Conservation (phyloP, 2,797 vertebrate species). For the Sternotherus odoratus region DNA sequence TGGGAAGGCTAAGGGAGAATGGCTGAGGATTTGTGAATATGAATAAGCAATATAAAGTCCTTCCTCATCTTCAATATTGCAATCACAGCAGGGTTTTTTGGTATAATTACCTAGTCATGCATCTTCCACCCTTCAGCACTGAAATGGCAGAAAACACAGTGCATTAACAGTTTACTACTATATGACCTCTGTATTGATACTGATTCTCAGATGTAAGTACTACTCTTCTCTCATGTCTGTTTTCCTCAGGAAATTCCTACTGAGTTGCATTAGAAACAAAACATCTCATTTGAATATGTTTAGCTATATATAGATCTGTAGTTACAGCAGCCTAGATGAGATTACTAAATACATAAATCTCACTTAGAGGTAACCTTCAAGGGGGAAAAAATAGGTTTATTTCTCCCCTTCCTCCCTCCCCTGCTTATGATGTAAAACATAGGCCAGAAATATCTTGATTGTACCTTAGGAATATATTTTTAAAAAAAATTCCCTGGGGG, state of each 20-base stretch:
- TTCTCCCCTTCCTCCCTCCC: background rate
- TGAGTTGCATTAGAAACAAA: background rate
- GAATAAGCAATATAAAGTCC: background rate
- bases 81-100: background rate
- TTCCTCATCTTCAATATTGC: background rate
- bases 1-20: background rate
- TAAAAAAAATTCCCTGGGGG: background rate
- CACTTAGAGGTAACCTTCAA: background rate
- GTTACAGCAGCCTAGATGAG: background rate
- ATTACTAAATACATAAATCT: slow-evolving; percentile 14
- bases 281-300: background rate
- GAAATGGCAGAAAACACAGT: background rate
- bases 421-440: background rate
- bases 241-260: slow-evolving; percentile 13
- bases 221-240: background rate
- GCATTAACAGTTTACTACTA: background rate
- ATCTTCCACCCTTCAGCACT: background rate
- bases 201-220: background rate
- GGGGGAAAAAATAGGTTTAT: background rate
- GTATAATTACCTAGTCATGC: slow-evolving; percentile 9
- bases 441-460: slow-evolving; percentile 10
- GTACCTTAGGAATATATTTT: background rate
- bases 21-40: background rate
- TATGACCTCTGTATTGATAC: background rate
- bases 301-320: background rate